phyloP scores from a whole-genome alignment of 2,888 invertebrate species.

The Amiota mariae region DNA sequence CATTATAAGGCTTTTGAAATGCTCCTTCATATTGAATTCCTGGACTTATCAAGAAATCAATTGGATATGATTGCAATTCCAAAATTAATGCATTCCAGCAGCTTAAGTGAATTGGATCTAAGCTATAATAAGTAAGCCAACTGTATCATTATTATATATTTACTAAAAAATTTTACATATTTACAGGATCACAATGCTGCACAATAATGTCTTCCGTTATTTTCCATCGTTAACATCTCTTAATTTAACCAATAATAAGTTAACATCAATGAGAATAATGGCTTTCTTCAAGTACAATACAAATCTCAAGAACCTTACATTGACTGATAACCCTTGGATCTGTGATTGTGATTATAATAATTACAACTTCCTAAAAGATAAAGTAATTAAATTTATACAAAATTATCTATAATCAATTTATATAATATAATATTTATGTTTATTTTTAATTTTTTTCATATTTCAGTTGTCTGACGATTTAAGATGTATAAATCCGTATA shows the following conservation, averaged over 20 bases:
- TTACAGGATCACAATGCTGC: neutral
- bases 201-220: neutral
- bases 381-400: too few relatives aligned
- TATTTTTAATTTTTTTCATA: too few relatives aligned
- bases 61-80: neutral
- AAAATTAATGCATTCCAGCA: neutral
- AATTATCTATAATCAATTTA: too few relatives aligned
- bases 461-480: too few relatives aligned
- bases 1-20: neutral
- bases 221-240: neutral
- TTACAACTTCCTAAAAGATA: too few relatives aligned
- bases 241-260: constrained; percentile 32
- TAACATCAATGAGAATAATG: neutral
- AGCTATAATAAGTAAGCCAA: neutral
- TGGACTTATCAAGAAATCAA: neutral
- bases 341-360: neutral
- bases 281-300: neutral
- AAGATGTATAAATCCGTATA: too few relatives aligned
- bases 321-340: neutral
- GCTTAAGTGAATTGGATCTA: neutral
- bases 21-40: neutral
- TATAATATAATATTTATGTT: too few relatives aligned
- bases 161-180: neutral
- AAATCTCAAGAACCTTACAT: neutral
- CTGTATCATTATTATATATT: neutral